Percentiles rank a stretch among this genome's conserved stretches.
These are phyloP conservation scores for Dolichopus griseipennis DNA, from an alignment of 2,888 invertebrate genomes.

Conservation along the genomic window DNA sequence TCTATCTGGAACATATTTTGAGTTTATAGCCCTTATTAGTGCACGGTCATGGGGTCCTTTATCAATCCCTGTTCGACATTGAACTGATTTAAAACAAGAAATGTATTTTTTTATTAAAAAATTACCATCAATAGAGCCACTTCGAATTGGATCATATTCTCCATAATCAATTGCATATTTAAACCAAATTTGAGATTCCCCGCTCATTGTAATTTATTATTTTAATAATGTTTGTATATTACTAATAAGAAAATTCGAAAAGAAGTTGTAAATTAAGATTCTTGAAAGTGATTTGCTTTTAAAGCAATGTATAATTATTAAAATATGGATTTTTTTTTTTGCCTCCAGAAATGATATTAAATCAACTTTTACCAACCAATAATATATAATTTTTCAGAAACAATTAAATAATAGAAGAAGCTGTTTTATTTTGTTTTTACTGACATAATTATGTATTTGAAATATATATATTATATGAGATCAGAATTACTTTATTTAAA, in stretches of 20 bases:
- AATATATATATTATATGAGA: not conserved
- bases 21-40: slow-evolving; percentile 59
- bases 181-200: slow-evolving; percentile 42
- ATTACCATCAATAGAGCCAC: slow-evolving; percentile 75
- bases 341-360: not conserved
- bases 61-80: slow-evolving; percentile 52
- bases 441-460: not conserved
- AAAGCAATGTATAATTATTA: too few species aligned
- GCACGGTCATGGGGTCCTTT: slow-evolving; percentile 71
- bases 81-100: not conserved
- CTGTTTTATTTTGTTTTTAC: not conserved
- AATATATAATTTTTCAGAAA: not conserved
- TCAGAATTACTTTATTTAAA: not conserved
- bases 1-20: slow-evolving; percentile 57
- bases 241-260: not conserved
- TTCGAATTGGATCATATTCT: slow-evolving; percentile 66
- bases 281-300: too few species aligned
- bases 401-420: not conserved
- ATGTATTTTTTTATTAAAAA: not conserved
- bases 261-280: too few species aligned
- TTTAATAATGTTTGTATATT: too few species aligned
- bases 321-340: not conserved
- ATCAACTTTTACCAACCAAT: not conserved
- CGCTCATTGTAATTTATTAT: not conserved
- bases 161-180: slow-evolving; percentile 45